These are phyloP conservation scores for Octonoba sinensis DNA, from an alignment of 2,888 invertebrate species.

Conservation along the genomic window DNA sequence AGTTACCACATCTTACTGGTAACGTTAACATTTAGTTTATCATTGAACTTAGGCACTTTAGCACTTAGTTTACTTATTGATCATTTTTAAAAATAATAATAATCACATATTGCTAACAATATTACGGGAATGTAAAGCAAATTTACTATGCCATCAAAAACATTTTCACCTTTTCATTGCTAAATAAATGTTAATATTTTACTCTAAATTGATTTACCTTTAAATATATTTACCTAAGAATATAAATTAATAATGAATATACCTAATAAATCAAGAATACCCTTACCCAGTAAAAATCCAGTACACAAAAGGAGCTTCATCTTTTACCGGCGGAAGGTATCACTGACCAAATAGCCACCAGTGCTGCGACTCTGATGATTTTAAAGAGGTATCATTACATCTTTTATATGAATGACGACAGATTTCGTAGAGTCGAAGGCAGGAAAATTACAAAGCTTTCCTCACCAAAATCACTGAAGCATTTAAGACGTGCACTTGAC, in stretches of 20 bases:
- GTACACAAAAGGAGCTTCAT: slow-evolving; percentile 16
- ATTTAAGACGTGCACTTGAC: slow-evolving; percentile 20
- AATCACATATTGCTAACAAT: no score
- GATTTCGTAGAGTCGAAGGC: slow-evolving; percentile 14
- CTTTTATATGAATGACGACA: slow-evolving; percentile 36
- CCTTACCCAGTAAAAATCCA: slow-evolving; percentile 37
- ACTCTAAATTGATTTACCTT: not conserved
- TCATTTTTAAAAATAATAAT: no score
- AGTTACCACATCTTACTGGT: no score
- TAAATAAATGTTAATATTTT: not conserved
- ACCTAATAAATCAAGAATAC: no score
- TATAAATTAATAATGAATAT: not conserved
- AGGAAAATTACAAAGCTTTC: slow-evolving; percentile 33
- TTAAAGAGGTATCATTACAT: not conserved
- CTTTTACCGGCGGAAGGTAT: slow-evolving; percentile 9
- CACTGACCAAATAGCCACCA: not conserved
- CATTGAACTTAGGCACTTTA: no score
- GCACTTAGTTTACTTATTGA: no score
- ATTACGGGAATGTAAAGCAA: no score
- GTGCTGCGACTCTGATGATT: no score
- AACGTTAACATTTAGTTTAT: no score
- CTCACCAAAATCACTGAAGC: slow-evolving; percentile 47
- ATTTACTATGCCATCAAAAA: no score
- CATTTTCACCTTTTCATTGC: not conserved
- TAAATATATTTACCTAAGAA: no score